Evolutionary conservation across 2,113 vertebrate species (phyloP).

Genomic region (Merops nubicus): DNA sequence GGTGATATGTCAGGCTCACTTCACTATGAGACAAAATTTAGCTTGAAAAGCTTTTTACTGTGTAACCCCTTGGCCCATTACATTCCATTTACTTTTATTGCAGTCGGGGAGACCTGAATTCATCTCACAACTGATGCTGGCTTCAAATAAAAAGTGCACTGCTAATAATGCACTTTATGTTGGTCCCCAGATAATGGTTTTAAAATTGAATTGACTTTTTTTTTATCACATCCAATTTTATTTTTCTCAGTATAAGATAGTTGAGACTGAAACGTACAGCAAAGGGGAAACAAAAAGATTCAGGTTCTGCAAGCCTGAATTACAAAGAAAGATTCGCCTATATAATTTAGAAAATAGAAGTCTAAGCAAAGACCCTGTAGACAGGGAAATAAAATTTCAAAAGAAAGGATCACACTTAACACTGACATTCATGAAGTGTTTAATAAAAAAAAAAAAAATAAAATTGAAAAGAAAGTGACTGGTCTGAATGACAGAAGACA

Average conservation of each 20-base stretch:
- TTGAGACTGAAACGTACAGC: background rate
- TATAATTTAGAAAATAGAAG: background rate
- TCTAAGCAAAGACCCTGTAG: background rate
- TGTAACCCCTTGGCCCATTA: background rate
- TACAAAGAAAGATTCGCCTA: background rate
- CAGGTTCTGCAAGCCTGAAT: background rate
- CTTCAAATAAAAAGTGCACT: background rate
- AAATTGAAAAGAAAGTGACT: background rate
- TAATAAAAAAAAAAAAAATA: background rate
- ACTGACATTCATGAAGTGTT: background rate
- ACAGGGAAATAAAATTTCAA: background rate
- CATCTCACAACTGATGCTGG: background rate
- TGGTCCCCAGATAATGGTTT: background rate
- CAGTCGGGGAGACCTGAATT: background rate
- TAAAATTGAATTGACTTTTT: conserved; percentile 18
- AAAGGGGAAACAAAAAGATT: background rate
- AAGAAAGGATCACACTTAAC: background rate
- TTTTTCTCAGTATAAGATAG: background rate
- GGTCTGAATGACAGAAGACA: background rate
- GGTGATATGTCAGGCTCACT: background rate
- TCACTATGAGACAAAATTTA: background rate
- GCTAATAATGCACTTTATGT: background rate
- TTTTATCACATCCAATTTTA: background rate
- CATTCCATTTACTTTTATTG: conserved; percentile 14
- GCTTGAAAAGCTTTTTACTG: background rate